These are phyloP conservation scores for Patella vulgata DNA, from an alignment of 1,140 invertebrate species.

Conservation along the genomic window DNA sequence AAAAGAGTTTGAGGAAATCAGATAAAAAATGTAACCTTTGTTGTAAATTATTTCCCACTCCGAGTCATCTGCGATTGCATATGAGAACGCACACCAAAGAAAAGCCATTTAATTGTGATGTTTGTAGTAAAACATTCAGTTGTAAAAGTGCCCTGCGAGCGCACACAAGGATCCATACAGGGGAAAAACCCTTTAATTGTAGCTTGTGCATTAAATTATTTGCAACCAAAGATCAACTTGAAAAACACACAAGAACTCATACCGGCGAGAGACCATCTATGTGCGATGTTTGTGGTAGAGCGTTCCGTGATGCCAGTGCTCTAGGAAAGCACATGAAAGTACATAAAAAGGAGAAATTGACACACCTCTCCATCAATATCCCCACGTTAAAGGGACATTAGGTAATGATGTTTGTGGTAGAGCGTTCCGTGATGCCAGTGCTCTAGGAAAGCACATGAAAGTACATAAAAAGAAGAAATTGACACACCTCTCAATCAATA, in stretches of 20 bases:
- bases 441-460: slow-evolving; percentile 1
- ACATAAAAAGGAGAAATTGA: slow-evolving; percentile 20
- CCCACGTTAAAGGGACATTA: slow-evolving; percentile 22
- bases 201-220: slow-evolving; percentile 23
- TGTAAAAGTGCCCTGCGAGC: not conserved
- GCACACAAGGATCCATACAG: slow-evolving; percentile 19
- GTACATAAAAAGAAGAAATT: slow-evolving; percentile 21
- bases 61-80: slow-evolving; percentile 11
- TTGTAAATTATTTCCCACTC: slow-evolving; percentile 13
- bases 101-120: slow-evolving; percentile 4
- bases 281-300: slow-evolving; percentile 27
- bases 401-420: slow-evolving; percentile 26
- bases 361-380: slow-evolving; percentile 1
- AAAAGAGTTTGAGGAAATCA: too few relatives aligned
- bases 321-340: slow-evolving; percentile 3
- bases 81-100: slow-evolving; percentile 2
- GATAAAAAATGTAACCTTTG: slow-evolving; percentile 16
- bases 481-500: not conserved
- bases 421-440: not conserved
- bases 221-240: slow-evolving; percentile 6
- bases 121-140: not conserved
- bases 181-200: slow-evolving; percentile 27
- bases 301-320: not conserved
- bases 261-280: slow-evolving; percentile 28
- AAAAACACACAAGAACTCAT: slow-evolving; percentile 25